These are phyloP conservation scores for Pygmarrhopalites habei DNA, from an alignment of 1,140 invertebrate genomes.

Conservation along the genomic window DNA sequence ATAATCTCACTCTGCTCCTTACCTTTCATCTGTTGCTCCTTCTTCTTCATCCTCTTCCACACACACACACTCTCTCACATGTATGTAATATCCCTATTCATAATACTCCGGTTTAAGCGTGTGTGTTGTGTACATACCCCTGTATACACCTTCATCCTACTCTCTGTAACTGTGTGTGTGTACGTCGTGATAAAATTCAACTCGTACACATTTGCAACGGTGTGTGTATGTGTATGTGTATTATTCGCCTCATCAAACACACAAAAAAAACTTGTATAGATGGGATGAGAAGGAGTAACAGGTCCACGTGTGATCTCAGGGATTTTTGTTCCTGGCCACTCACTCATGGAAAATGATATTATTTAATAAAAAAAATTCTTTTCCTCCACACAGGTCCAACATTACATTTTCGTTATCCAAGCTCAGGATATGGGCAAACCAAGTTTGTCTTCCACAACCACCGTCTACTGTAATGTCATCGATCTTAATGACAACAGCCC, in stretches of 20 bases:
- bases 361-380: too few species aligned
- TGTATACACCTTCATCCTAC: too few species aligned
- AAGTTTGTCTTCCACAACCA: slow-evolving; percentile 79
- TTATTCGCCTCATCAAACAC: not conserved
- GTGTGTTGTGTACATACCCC: too few species aligned
- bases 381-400: slow-evolving; percentile 62
- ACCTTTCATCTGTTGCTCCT: too few species aligned
- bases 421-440: slow-evolving; percentile 83
- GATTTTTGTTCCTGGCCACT: too few species aligned
- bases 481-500: slow-evolving; percentile 94
- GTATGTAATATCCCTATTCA: too few species aligned
- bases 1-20: slow-evolving; percentile 26
- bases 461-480: slow-evolving; percentile 85
- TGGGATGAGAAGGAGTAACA: not conserved
- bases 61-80: slow-evolving; percentile 1
- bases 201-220: slow-evolving; percentile 1
- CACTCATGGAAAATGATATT: too few species aligned
- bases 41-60: not conserved
- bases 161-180: not conserved
- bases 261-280: not conserved
- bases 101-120: too few species aligned
- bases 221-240: not conserved
- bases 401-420: slow-evolving; percentile 86
- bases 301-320: too few species aligned
- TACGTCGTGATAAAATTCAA: not conserved